Base-by-base conservation (phyloP, 2,888 invertebrate genomes). In the Chironomus tentans region DNA sequence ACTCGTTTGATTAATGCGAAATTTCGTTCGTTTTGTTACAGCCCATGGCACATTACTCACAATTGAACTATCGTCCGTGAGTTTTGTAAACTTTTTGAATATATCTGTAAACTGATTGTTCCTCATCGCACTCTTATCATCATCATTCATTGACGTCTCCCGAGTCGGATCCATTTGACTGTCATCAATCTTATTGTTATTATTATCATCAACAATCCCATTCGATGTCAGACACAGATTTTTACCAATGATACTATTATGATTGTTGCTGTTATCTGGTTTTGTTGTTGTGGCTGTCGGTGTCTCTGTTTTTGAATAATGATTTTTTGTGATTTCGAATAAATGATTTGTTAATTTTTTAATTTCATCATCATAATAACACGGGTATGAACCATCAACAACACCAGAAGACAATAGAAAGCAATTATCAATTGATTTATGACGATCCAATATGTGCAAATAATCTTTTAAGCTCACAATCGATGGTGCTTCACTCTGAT, bases 301-400 rank as follows among this genome's bases (percentile, higher is more conserved):
- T 70, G 21, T 56, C 56, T 56, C 47, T 38, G 38, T 38, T 70
- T 46, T 10, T 71, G 24, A 61, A 22, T 65, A 65, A 65, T 65
- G 65, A 21, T 65, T 65, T 74, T 18, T 47, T 21, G 46, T 74
- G 22, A 68, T 22, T 68, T 65, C 48, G 24, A 88, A 88, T 46
- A 93, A 83, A 80, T 92, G 92, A 80, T 93, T 93, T 0, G 93
- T 93, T 0, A 94, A 83, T 82, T 92, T 92, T 79, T 91, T 89
- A 78, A 94, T 94, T 84, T 94, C 93, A 80, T 93, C 93, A 65
- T 65, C 65, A 22, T 24, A 21, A 21, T 24, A 65, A 0, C 91
- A 87, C 77, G 89, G 85, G n/a, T 65, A 6, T 12, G 13, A 13
- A 13, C 21, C 21, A 76, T 90, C 90, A 0, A 87, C 83, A 4